Conservation (phyloP, 2,797 vertebrate genomes). For the Gymnodraco acuticeps region DNA sequence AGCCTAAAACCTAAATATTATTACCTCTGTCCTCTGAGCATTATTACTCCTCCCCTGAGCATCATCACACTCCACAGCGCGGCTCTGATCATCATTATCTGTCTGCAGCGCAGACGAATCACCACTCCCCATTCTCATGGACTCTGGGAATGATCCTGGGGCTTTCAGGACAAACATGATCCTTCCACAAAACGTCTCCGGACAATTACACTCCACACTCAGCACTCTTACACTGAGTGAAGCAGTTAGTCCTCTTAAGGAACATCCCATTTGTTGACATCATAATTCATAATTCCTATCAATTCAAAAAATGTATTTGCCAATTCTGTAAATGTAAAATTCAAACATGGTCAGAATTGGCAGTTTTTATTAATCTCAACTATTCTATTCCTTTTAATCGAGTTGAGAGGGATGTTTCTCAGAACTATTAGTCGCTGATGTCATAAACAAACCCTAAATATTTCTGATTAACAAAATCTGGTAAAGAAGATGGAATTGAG, state of each 20-base stretch:
- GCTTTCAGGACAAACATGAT: conserved; percentile 36
- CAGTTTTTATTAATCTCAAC: not conserved
- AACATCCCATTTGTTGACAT: not conserved
- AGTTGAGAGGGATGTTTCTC: too few relatives aligned
- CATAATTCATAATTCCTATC: not conserved
- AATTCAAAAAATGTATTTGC: not conserved
- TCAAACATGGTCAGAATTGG: not conserved
- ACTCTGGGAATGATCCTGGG: conserved; percentile 20
- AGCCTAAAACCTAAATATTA: conserved; percentile 79
- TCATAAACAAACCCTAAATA: not conserved
- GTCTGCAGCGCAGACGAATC: conserved; percentile 25
- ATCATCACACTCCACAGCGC: conserved; percentile 24
- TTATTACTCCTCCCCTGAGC: conserved; percentile 47
- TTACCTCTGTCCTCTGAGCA: conserved; percentile 62
- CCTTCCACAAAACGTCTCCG: conserved; percentile 14
- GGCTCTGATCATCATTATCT: conserved; percentile 43
- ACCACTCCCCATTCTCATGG: conserved; percentile 3
- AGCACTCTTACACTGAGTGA: conserved; percentile 9
- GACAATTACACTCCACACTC: conserved; percentile 8
- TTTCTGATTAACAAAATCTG: not conserved
- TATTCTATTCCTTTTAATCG: too few relatives aligned
- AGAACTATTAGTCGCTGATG: too few relatives aligned
- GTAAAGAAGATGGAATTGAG: not conserved
- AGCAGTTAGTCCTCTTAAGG: conserved; percentile 16
- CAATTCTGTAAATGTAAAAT: not conserved